Evolutionary conservation across 1,140 invertebrate genomes (phyloP).

Genomic region (Sipha flava): DNA sequence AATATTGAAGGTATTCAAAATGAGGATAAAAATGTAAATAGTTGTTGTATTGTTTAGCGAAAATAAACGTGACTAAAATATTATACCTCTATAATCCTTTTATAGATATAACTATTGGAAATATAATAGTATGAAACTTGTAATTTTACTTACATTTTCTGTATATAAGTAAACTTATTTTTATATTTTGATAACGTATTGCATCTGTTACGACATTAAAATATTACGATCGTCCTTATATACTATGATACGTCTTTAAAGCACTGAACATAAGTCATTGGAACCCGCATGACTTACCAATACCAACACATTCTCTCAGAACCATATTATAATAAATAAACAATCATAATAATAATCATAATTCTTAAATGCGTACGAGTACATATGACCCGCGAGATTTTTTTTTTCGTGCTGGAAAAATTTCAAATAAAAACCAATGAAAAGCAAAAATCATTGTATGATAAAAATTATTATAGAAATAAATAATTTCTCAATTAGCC

Average conservation of each 20-base stretch:
- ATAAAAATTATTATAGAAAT: not conserved
- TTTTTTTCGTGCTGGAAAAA: not conserved
- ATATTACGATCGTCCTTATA: not conserved
- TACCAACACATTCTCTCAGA: not conserved
- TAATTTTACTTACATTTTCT: not conserved
- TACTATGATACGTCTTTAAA: not conserved
- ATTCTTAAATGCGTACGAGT: not conserved
- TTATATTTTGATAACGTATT: not conserved
- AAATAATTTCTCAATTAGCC: slow-evolving; percentile 4
- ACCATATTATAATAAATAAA: not conserved
- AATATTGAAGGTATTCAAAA: not conserved
- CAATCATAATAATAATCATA: not conserved
- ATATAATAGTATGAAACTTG: not conserved
- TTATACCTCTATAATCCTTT: not conserved
- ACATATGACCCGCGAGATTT: not conserved
- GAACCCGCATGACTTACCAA: not conserved
- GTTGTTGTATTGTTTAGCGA: slow-evolving; percentile 17
- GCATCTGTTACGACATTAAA: not conserved
- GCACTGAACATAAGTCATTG: not conserved
- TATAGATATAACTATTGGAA: not conserved
- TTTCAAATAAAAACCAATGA: slow-evolving; percentile 7
- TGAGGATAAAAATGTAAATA: slow-evolving; percentile 27
- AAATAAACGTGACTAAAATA: slow-evolving; percentile 27
- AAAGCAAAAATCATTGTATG: not conserved
- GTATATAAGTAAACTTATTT: not conserved